Base-by-base conservation (phyloP, 2,797 vertebrate genomes). In the Lepidocolaptes lacrymiger region DNA sequence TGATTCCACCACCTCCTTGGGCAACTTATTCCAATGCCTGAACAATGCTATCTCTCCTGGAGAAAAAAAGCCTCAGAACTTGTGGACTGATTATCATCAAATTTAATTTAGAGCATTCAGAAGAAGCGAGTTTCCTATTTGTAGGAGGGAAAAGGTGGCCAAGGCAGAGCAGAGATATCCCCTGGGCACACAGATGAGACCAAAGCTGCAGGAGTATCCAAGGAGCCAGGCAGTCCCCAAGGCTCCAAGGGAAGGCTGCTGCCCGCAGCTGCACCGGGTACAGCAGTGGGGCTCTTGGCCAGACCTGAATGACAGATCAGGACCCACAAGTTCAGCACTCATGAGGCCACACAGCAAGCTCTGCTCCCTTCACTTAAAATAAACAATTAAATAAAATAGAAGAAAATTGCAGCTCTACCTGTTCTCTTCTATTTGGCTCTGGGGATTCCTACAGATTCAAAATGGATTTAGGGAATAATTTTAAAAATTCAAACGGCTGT, bases 391-490 rank as follows among this genome's bases (percentile, higher is more conserved):
- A 79, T 62, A 27, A 78, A 69, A 43, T 4, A 36, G 24, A 73
- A n/a, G 12, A 48, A 64, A 52, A 64, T 44, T 55, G 7, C n/a
- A 27, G 3, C 20, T 83, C 55, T 67, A 76, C 61, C 55, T 76
- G 23, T 34, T 64, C 34, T 75, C 7, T 78, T 82, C 27, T 30
- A 14, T 51, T 67, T 62, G 20, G 10, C 52, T 78, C 17, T 51
- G 30, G 41, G 83, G 30, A 74, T 52, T 58, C 17, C 64, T 78
- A 51, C 24, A 61, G 32, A 64, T 62, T 61, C 79, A 68, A 91
- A 91, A 80, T 37, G 27, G 69, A 88, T 86, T 91, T 84, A 68
- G 79, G 79, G 62, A 96, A 81, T 72, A 93, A 94, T 93, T 85
- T 81, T n/a, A 69, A 68, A 83, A 91, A 90, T 75, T 75, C 54